Evolutionary conservation across 2,113 vertebrate genomes (phyloP).

Genomic region (Macaca nemestrina): DNA sequence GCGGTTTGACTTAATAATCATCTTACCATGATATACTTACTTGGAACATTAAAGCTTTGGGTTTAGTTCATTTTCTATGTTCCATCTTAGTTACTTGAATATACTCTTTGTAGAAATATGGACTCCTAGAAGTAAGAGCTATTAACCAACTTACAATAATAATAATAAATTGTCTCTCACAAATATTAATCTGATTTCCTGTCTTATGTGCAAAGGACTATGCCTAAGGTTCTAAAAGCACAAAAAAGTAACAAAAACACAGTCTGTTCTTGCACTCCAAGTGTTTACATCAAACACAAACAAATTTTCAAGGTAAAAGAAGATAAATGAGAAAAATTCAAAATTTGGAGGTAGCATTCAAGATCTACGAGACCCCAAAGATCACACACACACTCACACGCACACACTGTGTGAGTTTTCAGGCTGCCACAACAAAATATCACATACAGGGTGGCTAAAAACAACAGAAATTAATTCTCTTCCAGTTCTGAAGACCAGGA

Average conservation of each 20-base stretch:
- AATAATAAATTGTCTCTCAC: background rate
- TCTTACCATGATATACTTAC: too few relatives aligned
- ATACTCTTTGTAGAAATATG: too few relatives aligned
- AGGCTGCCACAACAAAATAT: background rate
- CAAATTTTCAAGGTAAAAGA: background rate
- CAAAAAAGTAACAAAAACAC: background rate
- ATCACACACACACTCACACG: background rate
- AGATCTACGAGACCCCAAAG: background rate
- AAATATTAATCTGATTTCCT: background rate
- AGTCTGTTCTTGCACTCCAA: background rate
- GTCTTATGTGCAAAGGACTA: background rate
- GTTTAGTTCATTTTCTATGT: too few relatives aligned
- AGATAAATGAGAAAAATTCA: background rate
- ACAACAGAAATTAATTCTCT: too few relatives aligned
- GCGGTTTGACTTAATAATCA: too few relatives aligned
- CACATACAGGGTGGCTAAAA: too few relatives aligned
- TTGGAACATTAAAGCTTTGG: too few relatives aligned
- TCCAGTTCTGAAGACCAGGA: too few relatives aligned
- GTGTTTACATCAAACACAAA: background rate
- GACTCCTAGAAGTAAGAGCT: too few relatives aligned
- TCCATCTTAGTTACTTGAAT: too few relatives aligned
- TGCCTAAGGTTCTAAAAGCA: background rate
- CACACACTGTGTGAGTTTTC: background rate
- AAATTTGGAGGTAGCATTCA: background rate
- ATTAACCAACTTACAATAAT: too few relatives aligned